Evolutionary conservation across 2,113 vertebrate species (phyloP).

Genomic region (Crotalus tigris): DNA sequence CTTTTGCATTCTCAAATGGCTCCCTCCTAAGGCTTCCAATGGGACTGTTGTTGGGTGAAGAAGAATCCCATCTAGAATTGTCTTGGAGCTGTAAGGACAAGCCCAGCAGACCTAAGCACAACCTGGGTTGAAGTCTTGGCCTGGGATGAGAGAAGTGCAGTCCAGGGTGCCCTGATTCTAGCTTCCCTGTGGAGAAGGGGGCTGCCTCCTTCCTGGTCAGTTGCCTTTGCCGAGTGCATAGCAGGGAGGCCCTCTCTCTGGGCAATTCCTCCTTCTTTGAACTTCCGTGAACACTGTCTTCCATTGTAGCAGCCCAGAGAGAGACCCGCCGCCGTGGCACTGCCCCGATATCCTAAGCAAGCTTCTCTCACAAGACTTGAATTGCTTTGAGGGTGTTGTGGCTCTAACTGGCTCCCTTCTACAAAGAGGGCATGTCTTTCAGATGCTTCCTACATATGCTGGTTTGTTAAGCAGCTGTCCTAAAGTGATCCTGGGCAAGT

Average conservation of each 20-base stretch:
- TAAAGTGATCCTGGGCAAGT: slow-evolving; percentile 50
- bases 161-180: slow-evolving; percentile 65
- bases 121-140: slow-evolving; percentile 66
- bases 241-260: not conserved
- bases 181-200: slow-evolving; percentile 57
- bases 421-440: slow-evolving; percentile 59
- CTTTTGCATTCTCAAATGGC: slow-evolving; percentile 78
- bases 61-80: slow-evolving; percentile 78
- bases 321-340: not conserved
- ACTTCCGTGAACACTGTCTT: slow-evolving; percentile 85
- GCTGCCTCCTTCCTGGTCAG: slow-evolving; percentile 29
- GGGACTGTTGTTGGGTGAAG: slow-evolving; percentile 71
- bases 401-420: slow-evolving; percentile 61
- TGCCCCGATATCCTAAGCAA: not conserved
- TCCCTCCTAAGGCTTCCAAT: slow-evolving; percentile 80
- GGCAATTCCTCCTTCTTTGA: slow-evolving; percentile 67
- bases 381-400: slow-evolving; percentile 20
- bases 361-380: slow-evolving; percentile 45
- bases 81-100: slow-evolving; percentile 77
- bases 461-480: not conserved
- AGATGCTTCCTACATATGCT: slow-evolving; percentile 63
- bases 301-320: slow-evolving; percentile 70
- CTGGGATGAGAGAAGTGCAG: slow-evolving; percentile 62
- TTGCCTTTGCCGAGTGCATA: not conserved
- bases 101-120: slow-evolving; percentile 75